A percentile compares a stretch with the other conserved stretches of the same genome.
Evolutionary conservation across 2,113 vertebrate species (phyloP).

Genomic region (Anolis sagrei): DNA sequence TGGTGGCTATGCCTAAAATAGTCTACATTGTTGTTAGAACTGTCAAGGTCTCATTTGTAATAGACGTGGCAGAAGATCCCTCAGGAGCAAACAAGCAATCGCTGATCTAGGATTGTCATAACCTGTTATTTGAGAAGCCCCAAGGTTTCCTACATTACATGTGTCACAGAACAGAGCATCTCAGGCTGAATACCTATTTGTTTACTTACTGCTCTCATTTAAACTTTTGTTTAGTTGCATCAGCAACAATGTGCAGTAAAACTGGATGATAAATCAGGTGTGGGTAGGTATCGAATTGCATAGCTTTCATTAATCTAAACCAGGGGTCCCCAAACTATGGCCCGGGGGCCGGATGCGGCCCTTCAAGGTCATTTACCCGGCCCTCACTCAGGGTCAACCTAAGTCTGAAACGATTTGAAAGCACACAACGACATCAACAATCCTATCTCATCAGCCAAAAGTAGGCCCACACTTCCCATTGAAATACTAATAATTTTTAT

Average conservation of each 20-base stretch:
- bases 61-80: constrained; percentile 59
- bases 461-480: too few relatives aligned
- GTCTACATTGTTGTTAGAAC: constrained; percentile 55
- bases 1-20: constrained; percentile 75
- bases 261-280: background rate
- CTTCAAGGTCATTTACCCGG: too few relatives aligned
- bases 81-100: constrained; percentile 55
- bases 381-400: too few relatives aligned
- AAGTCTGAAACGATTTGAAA: too few relatives aligned
- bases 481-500: too few relatives aligned
- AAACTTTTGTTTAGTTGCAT: constrained; percentile 21
- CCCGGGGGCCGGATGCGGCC: too few relatives aligned
- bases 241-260: background rate
- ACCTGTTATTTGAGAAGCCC: background rate
- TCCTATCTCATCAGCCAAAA: too few relatives aligned
- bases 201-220: background rate
- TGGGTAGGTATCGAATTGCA: background rate
- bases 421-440: too few relatives aligned
- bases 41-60: constrained; percentile 65
- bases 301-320: too few relatives aligned
- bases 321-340: too few relatives aligned
- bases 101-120: background rate
- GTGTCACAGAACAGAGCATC: background rate
- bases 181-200: constrained; percentile 24
- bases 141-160: background rate